A percentile compares a stretch with the other conserved stretches of the same genome.
phyloP scores from a whole-genome alignment of 2,113 vertebrate genomes.

The Pomatostomus ruficeps region DNA sequence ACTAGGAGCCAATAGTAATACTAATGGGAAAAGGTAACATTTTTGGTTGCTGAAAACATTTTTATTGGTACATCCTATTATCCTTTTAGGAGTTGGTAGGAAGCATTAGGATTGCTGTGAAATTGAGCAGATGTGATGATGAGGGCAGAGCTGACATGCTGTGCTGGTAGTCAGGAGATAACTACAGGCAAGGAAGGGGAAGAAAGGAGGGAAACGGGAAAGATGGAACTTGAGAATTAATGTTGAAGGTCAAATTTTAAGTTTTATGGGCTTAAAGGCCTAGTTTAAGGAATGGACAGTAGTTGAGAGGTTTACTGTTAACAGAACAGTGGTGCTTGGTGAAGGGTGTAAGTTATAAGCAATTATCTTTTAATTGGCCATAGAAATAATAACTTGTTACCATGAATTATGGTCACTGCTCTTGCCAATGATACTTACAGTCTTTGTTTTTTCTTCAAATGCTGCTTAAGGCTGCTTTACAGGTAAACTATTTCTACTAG shows the following conservation, averaged over 20 bases:
- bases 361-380: neutral
- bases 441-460: slow-evolving; percentile 55
- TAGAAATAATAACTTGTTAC: neutral
- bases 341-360: neutral
- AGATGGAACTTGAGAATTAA: neutral
- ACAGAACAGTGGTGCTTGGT: neutral
- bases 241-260: neutral
- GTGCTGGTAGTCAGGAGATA: neutral
- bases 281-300: neutral
- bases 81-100: neutral
- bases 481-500: slow-evolving; percentile 77
- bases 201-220: neutral
- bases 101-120: neutral
- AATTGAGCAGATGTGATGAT: neutral
- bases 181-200: neutral
- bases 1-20: neutral
- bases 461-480: slow-evolving; percentile 84
- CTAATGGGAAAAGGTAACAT: neutral
- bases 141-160: neutral
- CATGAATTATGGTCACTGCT: neutral
- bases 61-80: neutral
- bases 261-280: neutral
- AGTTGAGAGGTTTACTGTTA: neutral
- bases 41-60: neutral
- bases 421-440: neutral